Evolutionary conservation across 2,888 invertebrate genomes (phyloP).

Genomic region (Melanostoma scalare): DNA sequence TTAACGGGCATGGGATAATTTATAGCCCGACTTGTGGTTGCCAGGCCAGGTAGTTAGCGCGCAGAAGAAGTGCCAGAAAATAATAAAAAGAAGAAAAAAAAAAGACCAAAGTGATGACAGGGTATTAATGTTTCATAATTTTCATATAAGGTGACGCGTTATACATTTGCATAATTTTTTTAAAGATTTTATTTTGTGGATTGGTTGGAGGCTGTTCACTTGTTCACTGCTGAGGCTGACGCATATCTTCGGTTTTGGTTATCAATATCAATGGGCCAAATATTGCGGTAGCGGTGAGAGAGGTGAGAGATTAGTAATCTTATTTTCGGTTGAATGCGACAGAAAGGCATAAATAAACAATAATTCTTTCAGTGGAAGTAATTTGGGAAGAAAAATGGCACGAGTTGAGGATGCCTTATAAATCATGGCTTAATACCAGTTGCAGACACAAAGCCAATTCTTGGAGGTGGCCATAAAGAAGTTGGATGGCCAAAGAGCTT

Average conservation of each 20-base stretch:
- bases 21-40: slow-evolving; percentile 57
- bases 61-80: slow-evolving; percentile 33
- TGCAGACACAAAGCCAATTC: slow-evolving; percentile 72
- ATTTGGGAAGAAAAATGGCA: slow-evolving; percentile 73
- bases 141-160: slow-evolving; percentile 71
- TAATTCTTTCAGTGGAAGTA: slow-evolving; percentile 73
- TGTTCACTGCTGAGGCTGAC: slow-evolving; percentile 42
- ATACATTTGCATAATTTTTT: slow-evolving; percentile 70
- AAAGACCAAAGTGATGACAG: slow-evolving; percentile 69
- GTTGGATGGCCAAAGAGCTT: slow-evolving; percentile 51
- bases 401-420: slow-evolving; percentile 69
- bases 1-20: slow-evolving; percentile 48
- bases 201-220: slow-evolving; percentile 20
- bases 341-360: slow-evolving; percentile 72
- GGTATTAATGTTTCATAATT: slow-evolving; percentile 73
- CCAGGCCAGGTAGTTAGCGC: slow-evolving; percentile 65
- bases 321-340: slow-evolving; percentile 61
- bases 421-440: slow-evolving; percentile 72
- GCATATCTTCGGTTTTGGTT: slow-evolving; percentile 25
- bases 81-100: slow-evolving; percentile 27
- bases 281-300: background rate
- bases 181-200: background rate
- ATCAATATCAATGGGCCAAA: slow-evolving; percentile 1
- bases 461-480: slow-evolving; percentile 68
- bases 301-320: slow-evolving; percentile 53